Base-by-base conservation (phyloP, 1,140 invertebrate species). In the Tenebrio molitor region DNA sequence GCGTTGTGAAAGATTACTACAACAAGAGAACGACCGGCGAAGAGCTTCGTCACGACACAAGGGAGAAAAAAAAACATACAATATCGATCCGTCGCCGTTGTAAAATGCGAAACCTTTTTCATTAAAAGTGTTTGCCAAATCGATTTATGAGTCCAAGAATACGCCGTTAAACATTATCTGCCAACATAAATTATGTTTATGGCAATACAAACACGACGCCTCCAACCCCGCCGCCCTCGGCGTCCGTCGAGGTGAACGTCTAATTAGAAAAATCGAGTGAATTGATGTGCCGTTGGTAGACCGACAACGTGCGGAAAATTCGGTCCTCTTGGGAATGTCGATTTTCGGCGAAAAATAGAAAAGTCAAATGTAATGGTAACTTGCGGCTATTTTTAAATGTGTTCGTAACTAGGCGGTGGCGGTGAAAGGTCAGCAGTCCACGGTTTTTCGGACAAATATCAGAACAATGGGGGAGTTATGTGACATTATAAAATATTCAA, bases 81-180 rank as follows among this genome's bases (percentile, higher is more conserved):
- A 21, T 58, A 69, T 69, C 67, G 67, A 69, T 69, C 67, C 50
- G 50, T 58, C 50, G n/a, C 50, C 6, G 50, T 58, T 58, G 29
- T 44, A 62, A 65, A 58, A 70, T 70, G 50, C 36, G 50, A 70
- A 70, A 58, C 53, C 69, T 62, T 70, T 70, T 70, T 70, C 53
- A 62, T 42, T 58, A 62, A 70, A 70, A 70, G 33, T 70, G 69
- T 70, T 70, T 70, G 50, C 69, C 33, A 63, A 70, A 70, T 70
- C 69, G 69, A 70, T 70, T 63, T 70, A 70, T 58, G 69, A 62
- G 50, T 70, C 69, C 34, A 29, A 58, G 50, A 70, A 50, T 42
- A 70, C 46, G 50, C 19, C 41, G 58, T 70, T 63, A 70, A 62
- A 36, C 53, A 70, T 70, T 70, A 70, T 70, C 69, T 70, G 69